Conservation (phyloP, 2,113 vertebrate species). For the Ibidorhyncha struthersii region DNA sequence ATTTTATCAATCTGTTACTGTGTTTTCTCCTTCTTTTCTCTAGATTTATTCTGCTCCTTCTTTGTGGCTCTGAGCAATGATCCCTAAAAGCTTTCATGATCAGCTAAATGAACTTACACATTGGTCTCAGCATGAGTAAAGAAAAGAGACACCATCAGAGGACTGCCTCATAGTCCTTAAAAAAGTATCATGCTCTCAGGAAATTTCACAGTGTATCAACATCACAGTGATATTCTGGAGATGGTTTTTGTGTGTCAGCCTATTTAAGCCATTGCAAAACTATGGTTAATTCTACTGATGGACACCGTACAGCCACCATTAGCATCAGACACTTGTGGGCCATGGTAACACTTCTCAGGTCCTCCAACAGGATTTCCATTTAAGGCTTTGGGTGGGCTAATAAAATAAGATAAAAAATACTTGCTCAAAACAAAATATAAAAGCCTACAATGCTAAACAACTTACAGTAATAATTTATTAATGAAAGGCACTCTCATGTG, state of each 20-base stretch:
- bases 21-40: neutral
- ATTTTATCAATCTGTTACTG: neutral
- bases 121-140: neutral
- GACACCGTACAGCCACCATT: rapidly evolving
- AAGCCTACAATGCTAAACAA: neutral
- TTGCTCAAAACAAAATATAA: neutral
- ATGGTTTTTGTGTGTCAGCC: neutral
- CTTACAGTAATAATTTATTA: neutral
- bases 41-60: neutral
- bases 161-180: too few relatives aligned
- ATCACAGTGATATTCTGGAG: neutral
- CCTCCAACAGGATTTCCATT: neutral
- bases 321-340: neutral
- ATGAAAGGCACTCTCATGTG: neutral
- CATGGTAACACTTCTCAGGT: neutral
- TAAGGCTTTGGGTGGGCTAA: neutral
- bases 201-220: neutral
- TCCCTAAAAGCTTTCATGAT: neutral
- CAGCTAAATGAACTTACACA: neutral
- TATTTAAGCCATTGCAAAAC: neutral
- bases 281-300: neutral
- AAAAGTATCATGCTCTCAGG: neutral
- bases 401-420: neutral
- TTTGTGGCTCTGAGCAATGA: neutral
- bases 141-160: neutral